Percentiles rank a stretch among this genome's conserved stretches.
Conservation (phyloP, 2,797 vertebrate genomes). For the Neopelma chrysocephalum region DNA sequence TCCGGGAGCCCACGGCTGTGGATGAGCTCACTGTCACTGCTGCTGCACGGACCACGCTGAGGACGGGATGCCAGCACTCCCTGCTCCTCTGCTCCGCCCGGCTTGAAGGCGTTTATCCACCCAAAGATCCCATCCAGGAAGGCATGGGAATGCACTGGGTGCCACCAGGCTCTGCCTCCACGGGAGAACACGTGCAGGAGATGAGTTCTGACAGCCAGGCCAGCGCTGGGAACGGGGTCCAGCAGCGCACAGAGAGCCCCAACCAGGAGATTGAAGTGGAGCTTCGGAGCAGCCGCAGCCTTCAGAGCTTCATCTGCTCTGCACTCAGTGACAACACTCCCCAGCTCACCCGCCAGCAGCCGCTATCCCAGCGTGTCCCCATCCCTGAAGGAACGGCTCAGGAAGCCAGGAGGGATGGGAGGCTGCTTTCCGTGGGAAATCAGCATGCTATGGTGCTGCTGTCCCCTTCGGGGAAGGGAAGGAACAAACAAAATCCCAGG, state of each 20-base stretch:
- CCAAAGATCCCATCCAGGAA: neutral
- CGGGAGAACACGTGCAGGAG: accelerated
- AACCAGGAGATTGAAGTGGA: neutral
- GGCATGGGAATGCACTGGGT: neutral
- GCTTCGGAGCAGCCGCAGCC: neutral
- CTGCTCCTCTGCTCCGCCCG: neutral
- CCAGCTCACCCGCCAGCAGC: neutral
- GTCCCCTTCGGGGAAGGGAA: neutral
- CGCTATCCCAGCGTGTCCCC: accelerated
- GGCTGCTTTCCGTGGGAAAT: neutral
- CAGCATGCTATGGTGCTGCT: neutral
- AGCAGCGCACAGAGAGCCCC: neutral
- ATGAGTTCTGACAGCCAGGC: neutral
- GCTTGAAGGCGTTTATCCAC: neutral
- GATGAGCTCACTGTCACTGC: neutral
- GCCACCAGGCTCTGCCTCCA: neutral
- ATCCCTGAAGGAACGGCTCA: accelerated
- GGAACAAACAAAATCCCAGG: neutral
- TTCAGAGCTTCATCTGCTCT: neutral
- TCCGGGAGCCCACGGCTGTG: accelerated
- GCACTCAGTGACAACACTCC: neutral
- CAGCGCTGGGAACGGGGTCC: accelerated
- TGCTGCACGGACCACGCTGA: accelerated
- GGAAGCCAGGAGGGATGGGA: neutral
- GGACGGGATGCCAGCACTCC: accelerated